A percentile compares a stretch with the other conserved stretches of the same genome.
Evolutionary conservation across 53 echinoderm and acorn worm genomes (phyloP).

Genomic region (Holothuria scabra): DNA sequence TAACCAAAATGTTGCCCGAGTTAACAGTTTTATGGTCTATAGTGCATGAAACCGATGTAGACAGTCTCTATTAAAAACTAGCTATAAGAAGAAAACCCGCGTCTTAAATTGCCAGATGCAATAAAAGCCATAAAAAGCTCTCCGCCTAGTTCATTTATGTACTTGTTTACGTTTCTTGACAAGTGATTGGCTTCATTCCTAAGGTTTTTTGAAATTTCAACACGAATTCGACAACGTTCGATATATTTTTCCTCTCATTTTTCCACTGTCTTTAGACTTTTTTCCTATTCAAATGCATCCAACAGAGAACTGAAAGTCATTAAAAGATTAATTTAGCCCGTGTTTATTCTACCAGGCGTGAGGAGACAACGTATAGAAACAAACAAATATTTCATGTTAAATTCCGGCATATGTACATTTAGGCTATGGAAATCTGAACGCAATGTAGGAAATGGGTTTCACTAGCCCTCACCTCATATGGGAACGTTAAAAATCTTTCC

Average conservation of each 20-base stretch:
- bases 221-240: constrained; percentile 25
- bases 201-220: background rate
- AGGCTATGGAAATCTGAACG: constrained; percentile 32
- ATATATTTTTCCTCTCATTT: constrained; percentile 15
- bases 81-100: no score
- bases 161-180: constrained; percentile 23
- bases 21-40: no score
- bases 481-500: constrained; percentile 11
- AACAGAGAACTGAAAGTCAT: constrained; percentile 26
- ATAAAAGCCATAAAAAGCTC: constrained; percentile 10
- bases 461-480: background rate
- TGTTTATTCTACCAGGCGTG: constrained; percentile 8
- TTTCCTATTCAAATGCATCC: background rate
- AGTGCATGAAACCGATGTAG: no score
- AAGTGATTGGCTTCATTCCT: constrained; percentile 26
- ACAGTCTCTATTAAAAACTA: no score
- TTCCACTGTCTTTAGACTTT: background rate
- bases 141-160: background rate
- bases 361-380: constrained; percentile 10
- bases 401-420: background rate
- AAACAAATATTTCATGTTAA: background rate
- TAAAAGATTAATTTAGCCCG: constrained; percentile 41
- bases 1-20: no score
- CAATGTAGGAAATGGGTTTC: constrained; percentile 22
- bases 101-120: background rate